Conservation (phyloP, 1,140 invertebrate genomes). For the Drosophila erecta region DNA sequence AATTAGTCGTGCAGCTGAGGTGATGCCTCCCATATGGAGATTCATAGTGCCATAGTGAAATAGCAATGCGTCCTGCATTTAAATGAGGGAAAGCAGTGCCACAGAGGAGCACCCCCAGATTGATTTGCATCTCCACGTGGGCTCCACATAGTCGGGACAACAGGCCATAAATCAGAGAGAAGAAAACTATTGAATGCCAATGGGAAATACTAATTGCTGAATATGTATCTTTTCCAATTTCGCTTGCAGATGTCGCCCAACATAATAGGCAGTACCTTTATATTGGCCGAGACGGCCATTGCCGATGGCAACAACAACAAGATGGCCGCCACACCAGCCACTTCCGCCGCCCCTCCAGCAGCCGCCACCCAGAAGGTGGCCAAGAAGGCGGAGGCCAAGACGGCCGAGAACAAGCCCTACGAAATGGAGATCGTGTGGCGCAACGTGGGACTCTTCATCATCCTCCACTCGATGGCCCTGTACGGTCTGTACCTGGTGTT, state of each 20-base stretch:
- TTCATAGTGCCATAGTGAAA: background rate
- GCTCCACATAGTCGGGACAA: slow-evolving; percentile 29
- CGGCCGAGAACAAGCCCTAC: slow-evolving; percentile 48
- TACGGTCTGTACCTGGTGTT: slow-evolving; percentile 88
- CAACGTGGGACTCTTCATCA: slow-evolving; percentile 89
- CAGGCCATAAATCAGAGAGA: slow-evolving; percentile 75
- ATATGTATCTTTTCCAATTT: slow-evolving; percentile 14
- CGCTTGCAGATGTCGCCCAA: slow-evolving; percentile 80
- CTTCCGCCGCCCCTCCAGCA: slow-evolving; percentile 28
- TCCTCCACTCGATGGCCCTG: slow-evolving; percentile 88
- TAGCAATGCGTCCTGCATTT: slow-evolving; percentile 49
- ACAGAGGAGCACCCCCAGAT: slow-evolving; percentile 27
- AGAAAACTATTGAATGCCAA: slow-evolving; percentile 42
- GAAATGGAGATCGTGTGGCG: slow-evolving; percentile 89
- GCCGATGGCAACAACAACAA: slow-evolving; percentile 78
- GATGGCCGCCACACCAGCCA: slow-evolving; percentile 50
- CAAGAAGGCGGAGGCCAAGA: slow-evolving; percentile 30
- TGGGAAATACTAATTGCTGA: background rate
- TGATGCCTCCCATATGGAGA: slow-evolving; percentile 54
- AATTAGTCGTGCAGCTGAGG: slow-evolving; percentile 67
- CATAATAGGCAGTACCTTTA: slow-evolving; percentile 82
- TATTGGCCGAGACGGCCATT: slow-evolving; percentile 78
- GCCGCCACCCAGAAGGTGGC: slow-evolving; percentile 12
- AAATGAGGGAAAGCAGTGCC: slow-evolving; percentile 39
- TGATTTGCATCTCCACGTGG: slow-evolving; percentile 46